phyloP scores from a whole-genome alignment of 2,797 vertebrate genomes.

The Acrocephalus scirpaceus region DNA sequence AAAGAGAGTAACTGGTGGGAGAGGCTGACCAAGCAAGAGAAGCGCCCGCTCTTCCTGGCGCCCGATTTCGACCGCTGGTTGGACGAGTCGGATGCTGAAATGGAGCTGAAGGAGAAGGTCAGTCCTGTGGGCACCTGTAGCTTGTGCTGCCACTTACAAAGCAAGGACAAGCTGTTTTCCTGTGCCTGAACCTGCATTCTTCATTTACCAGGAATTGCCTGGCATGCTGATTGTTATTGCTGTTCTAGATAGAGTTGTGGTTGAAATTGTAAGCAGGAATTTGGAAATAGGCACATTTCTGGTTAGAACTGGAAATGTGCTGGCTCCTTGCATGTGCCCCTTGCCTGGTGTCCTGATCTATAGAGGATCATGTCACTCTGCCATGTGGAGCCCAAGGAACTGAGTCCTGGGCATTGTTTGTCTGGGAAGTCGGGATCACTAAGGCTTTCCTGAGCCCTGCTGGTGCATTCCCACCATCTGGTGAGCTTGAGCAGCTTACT shows the following conservation, averaged over 20 bases:
- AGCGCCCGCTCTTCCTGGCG: slow-evolving; percentile 87
- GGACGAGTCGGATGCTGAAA: slow-evolving; percentile 96
- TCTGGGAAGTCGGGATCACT: neutral
- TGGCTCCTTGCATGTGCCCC: neutral
- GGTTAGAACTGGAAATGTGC: neutral
- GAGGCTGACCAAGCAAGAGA: slow-evolving; percentile 87
- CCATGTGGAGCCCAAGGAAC: rapidly evolving
- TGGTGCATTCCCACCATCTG: neutral
- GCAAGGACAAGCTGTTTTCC: neutral
- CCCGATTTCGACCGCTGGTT: slow-evolving; percentile 97
- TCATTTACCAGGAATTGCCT: neutral
- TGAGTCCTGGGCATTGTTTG: neutral
- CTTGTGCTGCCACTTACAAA: neutral
- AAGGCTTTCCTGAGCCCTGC: neutral
- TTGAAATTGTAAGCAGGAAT: neutral
- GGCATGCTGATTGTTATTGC: neutral
- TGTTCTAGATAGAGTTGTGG: neutral
- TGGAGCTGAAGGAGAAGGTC: slow-evolving; percentile 93
- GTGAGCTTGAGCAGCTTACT: neutral
- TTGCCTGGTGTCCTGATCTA: rapidly evolving
- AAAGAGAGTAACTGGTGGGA: slow-evolving; percentile 90
- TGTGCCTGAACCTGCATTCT: neutral
- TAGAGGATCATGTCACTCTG: neutral
- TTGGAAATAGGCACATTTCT: neutral
- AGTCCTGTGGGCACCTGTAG: neutral